Evolutionary conservation across 2,888 invertebrate genomes (phyloP).

Genomic region (Caenorhabditis sp.): DNA sequence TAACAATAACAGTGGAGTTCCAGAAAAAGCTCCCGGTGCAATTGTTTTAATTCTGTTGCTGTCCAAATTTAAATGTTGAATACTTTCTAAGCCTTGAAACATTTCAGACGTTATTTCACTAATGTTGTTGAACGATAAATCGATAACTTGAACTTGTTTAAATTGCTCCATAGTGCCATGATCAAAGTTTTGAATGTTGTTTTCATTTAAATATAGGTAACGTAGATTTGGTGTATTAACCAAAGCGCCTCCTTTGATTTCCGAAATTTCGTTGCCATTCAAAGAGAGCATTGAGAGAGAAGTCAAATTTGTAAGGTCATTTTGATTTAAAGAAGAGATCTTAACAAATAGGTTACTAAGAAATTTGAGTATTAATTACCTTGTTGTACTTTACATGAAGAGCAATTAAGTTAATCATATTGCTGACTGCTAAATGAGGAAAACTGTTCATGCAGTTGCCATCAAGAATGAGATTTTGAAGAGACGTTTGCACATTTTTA

Average conservation of each 20-base stretch:
- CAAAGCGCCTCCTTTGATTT: constrained; percentile 80
- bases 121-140: constrained; percentile 82
- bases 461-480: constrained; percentile 82
- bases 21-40: constrained; percentile 81
- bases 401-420: constrained; percentile 81
- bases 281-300: constrained; percentile 80
- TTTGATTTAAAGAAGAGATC: constrained; percentile 73
- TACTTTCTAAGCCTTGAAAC: constrained; percentile 80
- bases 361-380: constrained; percentile 47
- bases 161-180: constrained; percentile 88
- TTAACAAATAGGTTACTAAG: constrained; percentile 50
- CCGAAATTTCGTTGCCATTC: constrained; percentile 81
- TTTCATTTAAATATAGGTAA: constrained; percentile 82
- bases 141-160: constrained; percentile 79
- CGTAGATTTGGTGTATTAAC: constrained; percentile 76
- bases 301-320: constrained; percentile 76
- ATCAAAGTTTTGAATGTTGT: constrained; percentile 84
- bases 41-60: constrained; percentile 80
- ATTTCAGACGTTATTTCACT: constrained; percentile 74
- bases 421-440: constrained; percentile 77
- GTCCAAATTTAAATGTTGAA: constrained; percentile 83
- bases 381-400: constrained; percentile 82
- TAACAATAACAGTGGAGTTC: constrained; percentile 82
- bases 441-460: constrained; percentile 80
- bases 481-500: constrained; percentile 72